These are phyloP conservation scores for Papilio glaucus DNA, from an alignment of 1,140 invertebrate species.

Conservation along the genomic window DNA sequence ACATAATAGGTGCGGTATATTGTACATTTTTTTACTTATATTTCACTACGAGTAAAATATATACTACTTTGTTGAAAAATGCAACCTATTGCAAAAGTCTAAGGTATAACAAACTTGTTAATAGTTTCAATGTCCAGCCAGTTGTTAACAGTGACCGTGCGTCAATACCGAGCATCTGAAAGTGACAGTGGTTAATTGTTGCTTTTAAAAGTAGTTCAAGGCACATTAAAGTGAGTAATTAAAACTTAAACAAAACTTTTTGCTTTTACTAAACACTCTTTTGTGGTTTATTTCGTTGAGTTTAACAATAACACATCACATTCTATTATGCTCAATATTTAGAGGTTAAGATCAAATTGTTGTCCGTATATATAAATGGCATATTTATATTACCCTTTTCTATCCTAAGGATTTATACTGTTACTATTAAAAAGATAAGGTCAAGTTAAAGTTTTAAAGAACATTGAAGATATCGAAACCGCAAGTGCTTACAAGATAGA, in stretches of 20 bases:
- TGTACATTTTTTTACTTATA: neutral
- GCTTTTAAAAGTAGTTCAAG: neutral
- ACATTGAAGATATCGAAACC: neutral
- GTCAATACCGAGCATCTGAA: constrained; percentile 9
- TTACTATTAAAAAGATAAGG: neutral
- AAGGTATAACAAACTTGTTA: neutral
- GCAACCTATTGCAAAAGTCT: neutral
- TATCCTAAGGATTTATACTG: neutral
- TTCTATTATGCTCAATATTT: neutral
- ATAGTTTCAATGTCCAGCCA: constrained; percentile 3
- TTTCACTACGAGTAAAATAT: neutral
- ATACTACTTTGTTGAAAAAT: neutral
- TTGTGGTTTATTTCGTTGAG: neutral
- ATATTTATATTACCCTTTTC: neutral
- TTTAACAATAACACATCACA: neutral
- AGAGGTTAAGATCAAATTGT: neutral
- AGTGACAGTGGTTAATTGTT: neutral
- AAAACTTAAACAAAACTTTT: neutral
- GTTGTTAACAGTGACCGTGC: neutral
- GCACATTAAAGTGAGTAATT: neutral
- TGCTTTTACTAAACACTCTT: neutral
- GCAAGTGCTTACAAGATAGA: neutral
- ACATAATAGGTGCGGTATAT: neutral
- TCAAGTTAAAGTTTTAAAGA: neutral
- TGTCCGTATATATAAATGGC: neutral